These are phyloP conservation scores for Lasioglossum oenotherae DNA, from an alignment of 2,888 invertebrate genomes.

Conservation along the genomic window DNA sequence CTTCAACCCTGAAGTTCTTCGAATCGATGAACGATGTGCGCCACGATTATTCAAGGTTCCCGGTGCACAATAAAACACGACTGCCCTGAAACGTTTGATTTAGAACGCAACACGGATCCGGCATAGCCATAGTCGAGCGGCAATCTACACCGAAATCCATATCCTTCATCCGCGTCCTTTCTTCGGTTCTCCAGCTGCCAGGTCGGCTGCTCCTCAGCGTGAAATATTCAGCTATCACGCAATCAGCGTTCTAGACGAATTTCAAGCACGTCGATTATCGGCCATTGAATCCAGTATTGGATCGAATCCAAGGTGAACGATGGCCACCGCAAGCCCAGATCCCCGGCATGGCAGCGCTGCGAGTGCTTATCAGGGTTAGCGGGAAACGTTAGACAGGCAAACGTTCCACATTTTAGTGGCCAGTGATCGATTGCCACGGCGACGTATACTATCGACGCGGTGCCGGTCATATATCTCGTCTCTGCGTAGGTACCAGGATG, in stretches of 20 bases:
- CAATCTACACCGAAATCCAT: conserved; percentile 3
- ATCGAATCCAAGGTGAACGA: conserved; percentile 23
- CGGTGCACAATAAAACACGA: background rate
- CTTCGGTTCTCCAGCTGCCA: background rate
- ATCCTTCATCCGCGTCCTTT: conserved; percentile 10
- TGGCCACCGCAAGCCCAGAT: conserved; percentile 11
- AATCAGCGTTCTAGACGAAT: conserved; percentile 7
- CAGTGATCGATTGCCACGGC: conserved; percentile 60
- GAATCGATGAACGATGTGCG: background rate
- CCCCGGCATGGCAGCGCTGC: background rate
- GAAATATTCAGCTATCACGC: conserved; percentile 8
- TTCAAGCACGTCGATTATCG: background rate
- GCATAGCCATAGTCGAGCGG: background rate
- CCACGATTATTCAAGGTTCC: background rate
- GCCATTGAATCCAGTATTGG: background rate
- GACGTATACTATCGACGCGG: conserved; percentile 55
- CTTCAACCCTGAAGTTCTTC: background rate
- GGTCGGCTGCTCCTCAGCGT: background rate
- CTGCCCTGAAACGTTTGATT: background rate
- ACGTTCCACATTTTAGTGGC: conserved; percentile 62
- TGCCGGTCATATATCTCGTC: conserved; percentile 56
- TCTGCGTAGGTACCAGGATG: conserved; percentile 56
- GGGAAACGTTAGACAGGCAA: conserved; percentile 47
- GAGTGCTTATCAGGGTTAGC: conserved; percentile 34
- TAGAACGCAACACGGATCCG: background rate